These are phyloP conservation scores for Epistrophe eligans DNA, from an alignment of 2,888 invertebrate genomes.

Conservation along the genomic window DNA sequence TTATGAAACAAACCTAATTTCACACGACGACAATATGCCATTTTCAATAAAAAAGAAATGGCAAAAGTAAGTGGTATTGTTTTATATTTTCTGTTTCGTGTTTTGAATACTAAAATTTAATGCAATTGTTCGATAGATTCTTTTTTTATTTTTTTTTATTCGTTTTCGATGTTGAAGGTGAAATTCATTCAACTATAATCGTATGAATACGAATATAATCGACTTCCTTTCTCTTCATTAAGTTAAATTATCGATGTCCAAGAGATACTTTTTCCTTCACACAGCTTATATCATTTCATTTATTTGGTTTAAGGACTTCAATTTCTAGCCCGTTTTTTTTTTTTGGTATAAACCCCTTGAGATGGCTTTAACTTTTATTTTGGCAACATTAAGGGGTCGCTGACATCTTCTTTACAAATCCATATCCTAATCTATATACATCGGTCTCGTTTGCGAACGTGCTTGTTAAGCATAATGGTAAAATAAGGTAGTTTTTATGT, in stretches of 20 bases:
- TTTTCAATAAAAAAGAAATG: neutral
- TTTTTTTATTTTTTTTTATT: neutral
- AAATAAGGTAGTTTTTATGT: slow-evolving; percentile 10
- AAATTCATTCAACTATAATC: neutral
- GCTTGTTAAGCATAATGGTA: slow-evolving; percentile 10
- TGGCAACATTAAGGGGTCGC: slow-evolving; percentile 2
- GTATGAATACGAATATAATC: neutral
- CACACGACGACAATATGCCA: neutral
- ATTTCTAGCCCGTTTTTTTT: neutral
- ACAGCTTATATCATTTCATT: neutral
- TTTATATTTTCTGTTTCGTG: neutral
- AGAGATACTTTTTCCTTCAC: neutral
- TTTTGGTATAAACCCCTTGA: neutral
- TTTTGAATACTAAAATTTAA: neutral
- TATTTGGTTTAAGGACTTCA: neutral
- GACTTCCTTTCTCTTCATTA: slow-evolving; percentile 1
- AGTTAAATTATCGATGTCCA: slow-evolving; percentile 13
- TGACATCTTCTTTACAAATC: slow-evolving; percentile 9
- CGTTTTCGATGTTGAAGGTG: neutral
- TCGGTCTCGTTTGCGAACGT: slow-evolving; percentile 26
- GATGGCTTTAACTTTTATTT: slow-evolving; percentile 8
- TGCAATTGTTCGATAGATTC: neutral
- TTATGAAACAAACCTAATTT: neutral
- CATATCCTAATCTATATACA: slow-evolving; percentile 28
- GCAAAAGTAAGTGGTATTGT: neutral